phyloP scores from a whole-genome alignment of 2,888 invertebrate species.

The Coleophora flavipennella region DNA sequence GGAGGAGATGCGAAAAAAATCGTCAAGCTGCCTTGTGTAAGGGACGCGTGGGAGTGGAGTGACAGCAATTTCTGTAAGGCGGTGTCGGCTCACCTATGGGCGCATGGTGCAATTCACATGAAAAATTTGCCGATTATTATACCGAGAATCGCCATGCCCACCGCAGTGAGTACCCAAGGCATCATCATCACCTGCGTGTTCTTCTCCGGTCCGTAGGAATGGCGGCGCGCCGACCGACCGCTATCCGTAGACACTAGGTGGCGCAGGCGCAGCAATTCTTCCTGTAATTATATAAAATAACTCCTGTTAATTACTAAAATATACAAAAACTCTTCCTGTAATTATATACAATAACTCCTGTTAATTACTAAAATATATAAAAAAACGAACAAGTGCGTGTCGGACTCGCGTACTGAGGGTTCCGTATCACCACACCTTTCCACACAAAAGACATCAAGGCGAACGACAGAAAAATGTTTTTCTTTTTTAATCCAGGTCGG shows the following conservation, averaged over 20 bases:
- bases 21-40: constrained; percentile 34
- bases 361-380: too few relatives aligned
- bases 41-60: constrained; percentile 45
- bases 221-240: constrained; percentile 46
- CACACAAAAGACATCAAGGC: too few relatives aligned
- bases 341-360: too few relatives aligned
- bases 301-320: too few relatives aligned
- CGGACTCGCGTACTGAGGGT: too few relatives aligned
- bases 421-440: too few relatives aligned
- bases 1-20: constrained; percentile 6
- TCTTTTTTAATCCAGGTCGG: too few relatives aligned
- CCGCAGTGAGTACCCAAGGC: constrained; percentile 77
- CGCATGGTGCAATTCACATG: constrained; percentile 75
- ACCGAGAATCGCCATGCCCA: constrained; percentile 80
- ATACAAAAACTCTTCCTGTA: too few relatives aligned
- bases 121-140: constrained; percentile 86
- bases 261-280: constrained; percentile 77
- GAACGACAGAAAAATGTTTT: too few relatives aligned
- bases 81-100: constrained; percentile 38
- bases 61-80: constrained; percentile 44
- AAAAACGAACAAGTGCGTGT: too few relatives aligned
- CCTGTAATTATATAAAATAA: constrained; percentile 44
- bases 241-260: constrained; percentile 39
- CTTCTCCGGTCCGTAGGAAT: constrained; percentile 70
- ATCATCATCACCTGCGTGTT: constrained; percentile 70